Evolutionary conservation across 64 coral and sea anemone species (phyloP), one percentile per base, ranked within the genome.

Genomic region (Porites lutea): DNA sequence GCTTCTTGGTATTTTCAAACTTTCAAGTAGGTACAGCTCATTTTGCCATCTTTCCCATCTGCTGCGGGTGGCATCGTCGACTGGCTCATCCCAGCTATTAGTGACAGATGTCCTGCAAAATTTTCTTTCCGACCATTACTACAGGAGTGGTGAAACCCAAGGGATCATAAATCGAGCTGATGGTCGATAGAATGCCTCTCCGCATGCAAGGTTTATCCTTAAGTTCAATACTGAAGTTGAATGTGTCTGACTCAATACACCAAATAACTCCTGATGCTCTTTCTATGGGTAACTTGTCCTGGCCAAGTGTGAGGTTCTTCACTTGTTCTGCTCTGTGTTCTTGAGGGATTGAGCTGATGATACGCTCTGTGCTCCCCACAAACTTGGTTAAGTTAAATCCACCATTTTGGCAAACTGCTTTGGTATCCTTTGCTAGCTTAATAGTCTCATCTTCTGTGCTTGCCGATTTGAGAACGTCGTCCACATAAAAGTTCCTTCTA

Each of bases 321-420:
- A 88, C 55, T 0, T 79, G 71, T 61, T 78, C 83, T 18, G 79
- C 79, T 76, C 90, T 85, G 59, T 84, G 20, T 48, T 91, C 79
- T 75, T 83, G 22, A 71, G 89, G 65, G 18, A 91, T 48, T 18
- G 89, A 82, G 20, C 45, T 58, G 21, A 91, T 82, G 61, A 84
- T 83, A 8, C 54, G 0, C 21, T 83, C 78, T 5, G 65, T 91
- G 57, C 83, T 91, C 9, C 89, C 79, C 2, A 91, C 79, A 75
- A 90, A 90, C 76, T 90, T 80, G 61, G 87, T 89, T 47, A 89
- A 76, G 53, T 89, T 89, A 52, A 90, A 80, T 63, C 89, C 89
- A 59, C 79, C 65, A 18, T 59, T 74, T 44, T 20, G 7, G 19
- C 79, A 83, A 59, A 91, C 67, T 44, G 52, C 71, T 20, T 74